Percentiles rank a stretch among this genome's conserved stretches.
phyloP scores from a whole-genome alignment of 2,888 invertebrate species.

The Stenurella melanura region DNA sequence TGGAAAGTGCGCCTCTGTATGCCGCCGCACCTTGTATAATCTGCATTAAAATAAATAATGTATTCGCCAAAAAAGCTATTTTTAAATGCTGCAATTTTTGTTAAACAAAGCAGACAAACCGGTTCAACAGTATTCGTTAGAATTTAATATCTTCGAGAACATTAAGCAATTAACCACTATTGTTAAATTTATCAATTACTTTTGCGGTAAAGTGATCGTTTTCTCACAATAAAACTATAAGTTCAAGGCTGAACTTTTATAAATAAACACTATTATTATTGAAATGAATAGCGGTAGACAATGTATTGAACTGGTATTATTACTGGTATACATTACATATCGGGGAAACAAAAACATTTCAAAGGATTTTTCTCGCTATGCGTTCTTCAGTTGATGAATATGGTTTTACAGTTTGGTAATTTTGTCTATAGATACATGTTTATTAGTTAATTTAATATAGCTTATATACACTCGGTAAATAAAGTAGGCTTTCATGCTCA shows the following conservation, averaged over 20 bases:
- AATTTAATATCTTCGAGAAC: neutral
- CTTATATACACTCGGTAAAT: too few species aligned
- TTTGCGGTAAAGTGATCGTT: slow-evolving; percentile 25
- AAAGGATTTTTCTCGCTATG: too few species aligned
- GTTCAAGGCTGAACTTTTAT: slow-evolving; percentile 24
- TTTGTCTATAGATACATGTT: too few species aligned
- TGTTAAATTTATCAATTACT: slow-evolving; percentile 9
- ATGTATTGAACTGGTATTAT: neutral
- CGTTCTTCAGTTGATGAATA: too few species aligned
- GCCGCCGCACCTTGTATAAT: neutral
- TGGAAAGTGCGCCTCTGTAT: neutral
- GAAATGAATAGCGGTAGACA: neutral
- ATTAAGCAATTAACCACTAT: slow-evolving; percentile 14
- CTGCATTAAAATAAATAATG: neutral
- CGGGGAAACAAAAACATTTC: neutral
- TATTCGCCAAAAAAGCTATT: neutral
- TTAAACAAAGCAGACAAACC: neutral
- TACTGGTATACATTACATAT: neutral
- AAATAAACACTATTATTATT: slow-evolving; percentile 12
- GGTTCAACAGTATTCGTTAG: neutral
- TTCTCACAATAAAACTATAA: slow-evolving; percentile 5
- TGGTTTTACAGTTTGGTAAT: too few species aligned
- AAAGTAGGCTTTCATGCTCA: too few species aligned
- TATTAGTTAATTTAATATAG: too few species aligned
- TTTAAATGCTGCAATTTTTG: neutral